phyloP scores from a whole-genome alignment of 2,797 vertebrate species.

The Sphaeramia orbicularis region DNA sequence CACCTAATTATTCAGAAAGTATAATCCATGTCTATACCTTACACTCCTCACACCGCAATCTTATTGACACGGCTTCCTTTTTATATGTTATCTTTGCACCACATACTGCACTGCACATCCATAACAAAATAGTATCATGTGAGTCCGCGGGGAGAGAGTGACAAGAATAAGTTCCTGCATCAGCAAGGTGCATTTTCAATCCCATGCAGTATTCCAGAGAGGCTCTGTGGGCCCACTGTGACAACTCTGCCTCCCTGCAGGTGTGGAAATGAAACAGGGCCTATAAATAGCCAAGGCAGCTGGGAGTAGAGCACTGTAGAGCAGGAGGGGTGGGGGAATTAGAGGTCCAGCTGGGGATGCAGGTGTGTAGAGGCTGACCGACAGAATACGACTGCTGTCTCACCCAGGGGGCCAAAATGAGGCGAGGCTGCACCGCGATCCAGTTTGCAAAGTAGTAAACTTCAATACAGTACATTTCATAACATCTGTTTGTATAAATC shows the following conservation, averaged over 20 bases:
- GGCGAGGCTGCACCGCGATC: conserved; percentile 23
- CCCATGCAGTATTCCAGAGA: conserved; percentile 82
- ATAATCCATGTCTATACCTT: conserved; percentile 55
- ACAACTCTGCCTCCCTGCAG: conserved; percentile 88
- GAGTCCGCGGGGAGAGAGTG: conserved; percentile 70
- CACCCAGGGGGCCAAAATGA: conserved; percentile 63
- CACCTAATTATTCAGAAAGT: conserved; percentile 58
- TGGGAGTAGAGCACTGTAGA: conserved; percentile 85
- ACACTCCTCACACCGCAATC: conserved; percentile 49
- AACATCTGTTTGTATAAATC: not conserved
- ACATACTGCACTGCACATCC: conserved; percentile 63
- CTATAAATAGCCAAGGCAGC: conserved; percentile 93
- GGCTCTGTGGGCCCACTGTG: conserved; percentile 82
- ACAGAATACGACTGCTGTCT: conserved; percentile 71
- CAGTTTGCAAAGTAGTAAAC: conserved; percentile 43
- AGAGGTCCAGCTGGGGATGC: conserved; percentile 82
- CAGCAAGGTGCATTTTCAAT: conserved; percentile 86
- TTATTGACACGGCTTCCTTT: conserved; percentile 63
- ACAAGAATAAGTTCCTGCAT: conserved; percentile 83
- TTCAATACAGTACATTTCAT: conserved; percentile 11
- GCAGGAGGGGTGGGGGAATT: conserved; percentile 63
- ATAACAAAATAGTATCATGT: conserved; percentile 64
- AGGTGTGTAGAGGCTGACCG: conserved; percentile 85
- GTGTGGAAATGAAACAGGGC: conserved; percentile 92
- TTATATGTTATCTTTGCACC: conserved; percentile 60